Conservation (phyloP, 2,113 vertebrate genomes). For the Eupsittula cactorum region DNA sequence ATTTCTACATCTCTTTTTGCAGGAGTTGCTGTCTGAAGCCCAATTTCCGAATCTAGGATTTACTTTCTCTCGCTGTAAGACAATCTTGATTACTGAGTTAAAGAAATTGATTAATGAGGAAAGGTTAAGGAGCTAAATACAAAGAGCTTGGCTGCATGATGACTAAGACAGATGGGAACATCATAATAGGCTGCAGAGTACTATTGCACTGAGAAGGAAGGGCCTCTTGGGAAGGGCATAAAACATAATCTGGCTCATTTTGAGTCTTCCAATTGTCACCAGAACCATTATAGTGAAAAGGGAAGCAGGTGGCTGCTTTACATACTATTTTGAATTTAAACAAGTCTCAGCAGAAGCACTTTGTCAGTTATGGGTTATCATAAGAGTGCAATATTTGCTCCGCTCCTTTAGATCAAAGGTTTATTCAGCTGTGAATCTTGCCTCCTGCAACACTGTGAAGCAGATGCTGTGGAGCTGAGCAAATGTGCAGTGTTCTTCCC, state of each 20-base stretch:
- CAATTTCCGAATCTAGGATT: constrained; percentile 1
- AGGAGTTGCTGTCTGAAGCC: background rate
- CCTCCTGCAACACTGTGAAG: background rate
- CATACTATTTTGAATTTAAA: constrained; percentile 51
- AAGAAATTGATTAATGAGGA: constrained; percentile 39
- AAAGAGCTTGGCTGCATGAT: background rate
- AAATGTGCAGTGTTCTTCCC: background rate
- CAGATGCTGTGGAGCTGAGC: background rate
- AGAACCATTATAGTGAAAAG: constrained; percentile 34
- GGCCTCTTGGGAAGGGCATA: constrained; percentile 38
- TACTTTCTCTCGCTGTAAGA: constrained; percentile 11
- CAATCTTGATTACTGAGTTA: background rate
- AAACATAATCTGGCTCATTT: constrained; percentile 50
- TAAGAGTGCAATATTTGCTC: background rate
- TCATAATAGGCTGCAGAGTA: constrained; percentile 20
- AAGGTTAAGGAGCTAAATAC: constrained; percentile 59
- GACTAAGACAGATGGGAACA: constrained; percentile 59
- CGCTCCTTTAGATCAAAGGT: background rate
- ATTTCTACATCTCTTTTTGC: background rate
- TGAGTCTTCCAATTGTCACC: constrained; percentile 45
- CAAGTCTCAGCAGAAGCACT: constrained; percentile 25
- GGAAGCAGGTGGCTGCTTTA: constrained; percentile 59
- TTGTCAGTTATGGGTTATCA: constrained; percentile 8
- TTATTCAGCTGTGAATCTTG: background rate
- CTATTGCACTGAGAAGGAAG: constrained; percentile 24